A percentile compares a stretch with the other conserved stretches of the same genome.
Evolutionary conservation across 2,888 invertebrate species (phyloP).

Genomic region (Schrankia costaestrigalis): DNA sequence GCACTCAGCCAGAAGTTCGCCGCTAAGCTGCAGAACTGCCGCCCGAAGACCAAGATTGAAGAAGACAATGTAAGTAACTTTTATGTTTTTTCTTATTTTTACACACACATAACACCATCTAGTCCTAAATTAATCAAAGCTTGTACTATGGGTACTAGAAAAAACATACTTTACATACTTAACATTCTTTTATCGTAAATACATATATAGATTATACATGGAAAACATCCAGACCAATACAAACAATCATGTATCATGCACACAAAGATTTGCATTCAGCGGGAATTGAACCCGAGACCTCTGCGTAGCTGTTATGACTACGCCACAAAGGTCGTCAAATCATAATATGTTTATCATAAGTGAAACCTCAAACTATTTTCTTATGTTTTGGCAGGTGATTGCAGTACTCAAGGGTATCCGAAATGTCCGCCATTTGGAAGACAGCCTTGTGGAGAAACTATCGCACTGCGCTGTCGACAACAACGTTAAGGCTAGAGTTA

Average conservation of each 20-base stretch:
- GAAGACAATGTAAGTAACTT: constrained; percentile 81
- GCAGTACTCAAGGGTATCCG: constrained; percentile 90
- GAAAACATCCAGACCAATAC: too few relatives aligned
- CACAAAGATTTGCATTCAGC: too few relatives aligned
- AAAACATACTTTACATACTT: too few relatives aligned
- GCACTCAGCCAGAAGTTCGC: constrained; percentile 83
- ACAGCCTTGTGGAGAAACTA: constrained; percentile 81
- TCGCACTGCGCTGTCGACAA: constrained; percentile 82
- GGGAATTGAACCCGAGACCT: too few relatives aligned
- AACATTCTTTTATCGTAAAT: too few relatives aligned
- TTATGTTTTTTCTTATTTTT: background rate
- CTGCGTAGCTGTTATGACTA: too few relatives aligned
- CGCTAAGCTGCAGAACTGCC: constrained; percentile 84
- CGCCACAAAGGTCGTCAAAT: too few relatives aligned
- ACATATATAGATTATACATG: too few relatives aligned
- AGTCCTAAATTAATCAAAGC: background rate
- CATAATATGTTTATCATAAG: background rate
- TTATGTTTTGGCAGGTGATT: constrained; percentile 67
- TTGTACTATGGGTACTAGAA: background rate
- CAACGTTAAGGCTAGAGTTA: constrained; percentile 82
- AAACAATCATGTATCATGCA: too few relatives aligned
- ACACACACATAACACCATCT: too few relatives aligned
- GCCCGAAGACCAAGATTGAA: constrained; percentile 81
- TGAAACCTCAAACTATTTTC: background rate
- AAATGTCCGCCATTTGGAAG: constrained; percentile 86